Base-by-base conservation (phyloP, 30 jellyfish, hydroid and myxozoan genomes). In the Phacellophora camtschatica region DNA sequence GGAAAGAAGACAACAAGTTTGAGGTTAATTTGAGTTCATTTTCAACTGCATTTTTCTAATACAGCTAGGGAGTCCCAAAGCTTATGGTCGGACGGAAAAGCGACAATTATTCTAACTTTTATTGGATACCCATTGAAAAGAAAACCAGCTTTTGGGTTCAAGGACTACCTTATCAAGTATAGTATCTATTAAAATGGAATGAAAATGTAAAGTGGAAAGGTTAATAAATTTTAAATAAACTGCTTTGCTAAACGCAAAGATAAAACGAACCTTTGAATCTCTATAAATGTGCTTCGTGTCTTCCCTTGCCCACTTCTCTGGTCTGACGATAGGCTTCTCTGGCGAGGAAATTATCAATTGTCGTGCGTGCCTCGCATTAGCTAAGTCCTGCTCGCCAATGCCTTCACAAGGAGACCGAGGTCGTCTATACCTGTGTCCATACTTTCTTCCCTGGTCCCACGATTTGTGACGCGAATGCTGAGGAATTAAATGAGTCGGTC, bases 381-480 rank as follows among this genome's bases (percentile, higher is more conserved):
- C 91, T 80, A 80, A 80, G 66, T 80, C 82, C 25, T 80, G 91
- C 23, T 80, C 77, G 20, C 91, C 81, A 15, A 80, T 80, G 3
- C 91, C 91, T 50, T 80, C 91, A 80, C 91, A 80, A 19, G 91
- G 91, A 0, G 86, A 72, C 4, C 86, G 86, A 9, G 86, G 30
- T 39, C 86, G n/a, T 33, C 84, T 71, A 31, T 20, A 29, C 54
- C 86, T 72, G 54, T 45, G 53, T 13, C 65, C 37, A 31, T 34
- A 24, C 35, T 63, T 72, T 72, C 35, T 72, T 45, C 74, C 86
- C 28, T 29, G 79, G 32, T 32, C 62, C 19, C 25, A 61, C 22
- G 48, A 12, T 13, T 19, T 46, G 10, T 6, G 23, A 32, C 37
- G 65, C 1, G 50, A 48, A 24, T 36, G 45, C 2, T 59, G 57